Base-by-base conservation (phyloP, 2,797 vertebrate species). In the Scleropages formosus region DNA sequence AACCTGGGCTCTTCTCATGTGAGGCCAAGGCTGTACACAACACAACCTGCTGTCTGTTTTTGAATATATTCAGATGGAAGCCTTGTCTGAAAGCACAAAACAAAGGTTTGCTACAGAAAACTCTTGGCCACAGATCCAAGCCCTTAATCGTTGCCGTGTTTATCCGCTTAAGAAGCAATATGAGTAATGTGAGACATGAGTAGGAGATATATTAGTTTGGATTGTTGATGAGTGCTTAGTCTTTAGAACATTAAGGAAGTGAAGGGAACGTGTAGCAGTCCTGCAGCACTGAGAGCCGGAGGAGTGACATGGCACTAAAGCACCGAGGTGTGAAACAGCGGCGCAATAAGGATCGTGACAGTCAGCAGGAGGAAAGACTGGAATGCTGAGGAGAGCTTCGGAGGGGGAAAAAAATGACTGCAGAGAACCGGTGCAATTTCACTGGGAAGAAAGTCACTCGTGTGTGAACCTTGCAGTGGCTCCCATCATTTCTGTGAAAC, bases 381-480 rank as follows among this genome's bases (percentile, higher is more conserved):
- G 13, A 70, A 70, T 20, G 4, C 68, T 56, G 51, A 27, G 39
- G 31, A 31, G 31, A 39, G 15, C 2, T 0, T 24, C 53, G 47
- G 51, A 24, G 31, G 68, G 31, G 3, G 56, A 16, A 11, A 70
- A 47, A 27, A 53, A 24, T 70, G 8, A 26, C 27, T 53, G 71
- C 24, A 9, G 71, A 71, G 13, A 31, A 51, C 22, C 18, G 12
- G 68, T 10, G 20, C 24, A 2, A 15, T 3, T 13, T 44, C 16
- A 22, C 47, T 47, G 22, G 39, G 44, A 49, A 68, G 44, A 51
- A 12, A 68, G 44, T 68, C 66, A 26, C 44, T 68, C 47, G 16
- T 26, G 66, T 68, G 66, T 49, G 65, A 67, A 68, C 24, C 39
- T 20, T 49, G 8, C 51, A 66, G 68, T 68, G 51, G 66, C 4